Base-by-base conservation (phyloP, 2,797 vertebrate species). In the Silurus aristotelis region DNA sequence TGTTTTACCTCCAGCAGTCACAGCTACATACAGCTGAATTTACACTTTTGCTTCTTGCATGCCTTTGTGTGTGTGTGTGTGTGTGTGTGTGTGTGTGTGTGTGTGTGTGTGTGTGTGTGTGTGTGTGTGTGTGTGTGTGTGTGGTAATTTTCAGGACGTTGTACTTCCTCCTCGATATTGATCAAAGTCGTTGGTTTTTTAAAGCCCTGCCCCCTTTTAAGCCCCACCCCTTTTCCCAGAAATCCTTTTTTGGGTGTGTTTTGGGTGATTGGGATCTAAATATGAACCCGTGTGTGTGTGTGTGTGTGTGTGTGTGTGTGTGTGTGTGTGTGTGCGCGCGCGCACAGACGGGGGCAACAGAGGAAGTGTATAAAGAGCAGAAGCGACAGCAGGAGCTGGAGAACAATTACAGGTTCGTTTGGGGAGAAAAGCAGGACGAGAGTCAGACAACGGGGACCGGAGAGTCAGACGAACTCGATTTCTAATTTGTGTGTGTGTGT, bases 361-460 rank as follows among this genome's bases (percentile, higher is more conserved):
- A 98, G 85, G 97, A 98, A 87, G 96, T 96, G 12, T 96, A 97
- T 91, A 97, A 96, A 87, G 97, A 98, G 83, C 96, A 96, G 85
- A 96, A 96, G 83, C 93, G 97, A 80, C 97, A 97, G 84, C 96
- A 96, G 77, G 96, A 98, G 66, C 89, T 98, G 89, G 97, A 98
- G 88, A 96, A 96, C 93, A 98, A 98, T 88, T 98, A 98, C 85
- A 96, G 94, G 88, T 96, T 97, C 87, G 97, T 98, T 81, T 98
- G 97, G 97, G 94, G 94, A 90, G 94, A 96, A 83, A 92, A 94
- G 43, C 93, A 94, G 84, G 94, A 96, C 68, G 95, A 96, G 48
- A 90, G 91, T 12, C 92, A 94, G 90, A 89, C 95, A 15, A 87
- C 95, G 67, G 92, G 92, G 91, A 89, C 93, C 0, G 94, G 95